Base-by-base conservation (phyloP, 2,888 invertebrate genomes). In the Drosophila ustulata region DNA sequence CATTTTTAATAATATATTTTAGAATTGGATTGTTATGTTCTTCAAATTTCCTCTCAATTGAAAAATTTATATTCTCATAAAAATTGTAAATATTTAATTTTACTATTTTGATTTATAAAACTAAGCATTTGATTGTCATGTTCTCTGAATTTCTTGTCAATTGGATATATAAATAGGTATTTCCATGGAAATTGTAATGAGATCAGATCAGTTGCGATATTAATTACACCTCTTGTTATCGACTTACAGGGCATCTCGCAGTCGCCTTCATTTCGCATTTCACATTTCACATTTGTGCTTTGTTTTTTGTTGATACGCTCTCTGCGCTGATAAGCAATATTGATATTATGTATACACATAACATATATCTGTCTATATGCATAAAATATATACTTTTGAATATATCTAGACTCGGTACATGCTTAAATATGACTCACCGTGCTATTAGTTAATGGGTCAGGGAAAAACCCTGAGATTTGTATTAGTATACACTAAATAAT, bases 261-360 rank as follows among this genome's bases (percentile, higher is more conserved):
- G 43, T 11, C 18, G 34, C 8, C 7, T 11, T 3, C 4, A 25
- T n/a, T 23, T 30, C 30, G 0, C 30, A 9, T 7, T 28, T 32
- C 18, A 18, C 18, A 18, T 18, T 23, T 30, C 30, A 7, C 30
- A 9, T 7, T 25, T 32, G 11, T 3, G 34, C 11, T 11, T 32
- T n/a, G 13, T 25, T 23, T 13, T 5, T 34, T 23, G 1, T 53
- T 28, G 8, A 13, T 37, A 37, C 49, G 41, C 37, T 3, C 45
- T 28, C 51, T 28, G 23, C 13, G 3, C 66, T 46, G 71, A 65
- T 71, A 71, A 71, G 71, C 30, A 47, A 9, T 45, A 53, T 46
- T 58, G 52, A 56, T 46, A 58, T 43, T 11, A 34, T 28, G n/a
- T 53, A 53, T 8, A 34, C 41, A 37, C 61, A 61, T 41, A 53